Percentiles rank a stretch among this genome's conserved stretches.
These are phyloP conservation scores for Zaprionus lachaisei DNA, from an alignment of 1,140 invertebrate species.

Conservation along the genomic window DNA sequence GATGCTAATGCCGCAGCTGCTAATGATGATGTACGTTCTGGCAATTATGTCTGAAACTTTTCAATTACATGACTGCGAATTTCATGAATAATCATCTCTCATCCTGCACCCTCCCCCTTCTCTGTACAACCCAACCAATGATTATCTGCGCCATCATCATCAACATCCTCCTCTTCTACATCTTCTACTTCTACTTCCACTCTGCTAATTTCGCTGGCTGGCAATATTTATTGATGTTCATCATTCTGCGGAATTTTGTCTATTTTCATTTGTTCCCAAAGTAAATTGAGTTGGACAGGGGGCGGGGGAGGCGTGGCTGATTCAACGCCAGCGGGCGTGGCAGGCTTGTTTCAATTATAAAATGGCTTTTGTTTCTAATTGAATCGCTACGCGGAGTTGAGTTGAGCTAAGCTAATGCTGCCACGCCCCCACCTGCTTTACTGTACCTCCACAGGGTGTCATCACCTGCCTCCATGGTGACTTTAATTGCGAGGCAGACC, in stretches of 20 bases:
- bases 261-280: constrained; percentile 2
- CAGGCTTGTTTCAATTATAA: constrained; percentile 69
- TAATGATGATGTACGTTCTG: constrained; percentile 34
- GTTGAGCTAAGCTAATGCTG: constrained; percentile 63
- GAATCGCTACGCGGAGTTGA: constrained; percentile 51
- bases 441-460: constrained; percentile 28
- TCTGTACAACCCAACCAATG: not conserved
- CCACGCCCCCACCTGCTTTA: constrained; percentile 29
- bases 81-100: constrained; percentile 63
- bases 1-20: not conserved
- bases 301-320: constrained; percentile 1
- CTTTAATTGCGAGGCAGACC: constrained; percentile 47
- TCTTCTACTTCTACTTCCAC: not conserved
- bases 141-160: constrained; percentile 16
- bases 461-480: constrained; percentile 27
- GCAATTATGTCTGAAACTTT: constrained; percentile 56
- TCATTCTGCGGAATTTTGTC: constrained; percentile 26
- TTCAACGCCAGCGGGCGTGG: constrained; percentile 16
- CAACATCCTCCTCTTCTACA: not conserved
- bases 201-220: constrained; percentile 19
- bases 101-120: not conserved
- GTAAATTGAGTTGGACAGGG: constrained; percentile 3
- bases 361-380: constrained; percentile 73
- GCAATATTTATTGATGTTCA: constrained; percentile 64
- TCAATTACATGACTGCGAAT: constrained; percentile 63